Base-by-base conservation (phyloP, 2,888 invertebrate species). In the Parnassius apollo region DNA sequence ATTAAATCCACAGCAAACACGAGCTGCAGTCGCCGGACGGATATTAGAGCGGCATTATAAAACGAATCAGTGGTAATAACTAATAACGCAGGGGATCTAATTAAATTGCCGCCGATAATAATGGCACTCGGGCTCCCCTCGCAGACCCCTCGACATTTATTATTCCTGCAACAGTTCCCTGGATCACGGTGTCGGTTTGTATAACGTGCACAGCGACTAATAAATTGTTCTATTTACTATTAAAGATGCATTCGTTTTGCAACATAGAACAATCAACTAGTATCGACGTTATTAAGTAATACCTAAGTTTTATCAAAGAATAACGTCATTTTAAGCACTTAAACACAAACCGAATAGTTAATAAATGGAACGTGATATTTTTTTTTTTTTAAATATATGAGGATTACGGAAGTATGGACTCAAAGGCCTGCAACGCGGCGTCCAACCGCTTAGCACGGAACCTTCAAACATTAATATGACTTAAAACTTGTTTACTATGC, bases 31-130 rank as follows among this genome's bases (percentile, higher is more conserved):
- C 69, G 74, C 68, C 66, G 75, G 76, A 71, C 75, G 75, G 80
- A 75, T 83, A 85, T 88, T 85, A 88, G 83, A 82, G 77, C 77
- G 81, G 82, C 79, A 87, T 88, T 91, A 86, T 83, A 86, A 85
- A 87, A 85, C 82, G 87, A 90, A 90, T 91, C 90, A 87, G 86
- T 83, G 85, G 88, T 87, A 88, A 86, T 91, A 89, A 83, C 81
- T 87, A 88, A 86, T 91, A 89, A 83, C 81, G 84, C 77, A 82
- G 87, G 88, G 90, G 86, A 85, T 90, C 87, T 91, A 91, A 91
- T 91, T 91, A 90, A 91, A 91, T 91, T 89, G 90, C 88, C 84
- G 82, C 88, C 88, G 81, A 88, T 90, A 88, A 91, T 91, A 91
- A 91, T 88, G 87, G 88, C 83, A 83, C 81, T 82, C 80, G 77